Evolutionary conservation across 2,113 vertebrate genomes (phyloP).

Genomic region (Pipra filicauda): DNA sequence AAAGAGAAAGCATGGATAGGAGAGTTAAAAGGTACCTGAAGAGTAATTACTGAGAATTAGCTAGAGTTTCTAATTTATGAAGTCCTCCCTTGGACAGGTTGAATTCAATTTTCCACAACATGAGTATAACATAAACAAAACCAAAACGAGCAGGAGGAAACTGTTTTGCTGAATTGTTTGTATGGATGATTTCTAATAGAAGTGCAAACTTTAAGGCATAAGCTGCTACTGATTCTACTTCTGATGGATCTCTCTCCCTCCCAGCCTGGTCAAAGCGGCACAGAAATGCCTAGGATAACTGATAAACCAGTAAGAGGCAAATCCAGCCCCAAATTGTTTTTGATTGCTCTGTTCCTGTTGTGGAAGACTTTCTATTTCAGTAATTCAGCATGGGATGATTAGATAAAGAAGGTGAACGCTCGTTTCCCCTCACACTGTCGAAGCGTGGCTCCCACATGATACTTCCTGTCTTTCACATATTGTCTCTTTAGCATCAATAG

Average conservation of each 20-base stretch:
- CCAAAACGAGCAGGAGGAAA: neutral
- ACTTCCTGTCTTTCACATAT: conserved; percentile 36
- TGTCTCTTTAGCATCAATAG: conserved; percentile 5
- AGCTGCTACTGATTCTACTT: neutral
- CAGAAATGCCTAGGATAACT: neutral
- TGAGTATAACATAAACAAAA: neutral
- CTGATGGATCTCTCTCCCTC: neutral
- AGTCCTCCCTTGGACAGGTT: neutral
- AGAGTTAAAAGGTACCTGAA: neutral
- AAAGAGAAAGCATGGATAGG: neutral
- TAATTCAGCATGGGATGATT: neutral
- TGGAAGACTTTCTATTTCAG: neutral
- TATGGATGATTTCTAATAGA: neutral
- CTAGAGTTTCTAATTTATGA: neutral
- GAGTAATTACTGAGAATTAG: neutral
- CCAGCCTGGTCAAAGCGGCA: neutral
- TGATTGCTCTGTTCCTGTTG: neutral
- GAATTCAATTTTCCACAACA: neutral
- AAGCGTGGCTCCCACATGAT: neutral
- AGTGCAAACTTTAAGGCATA: neutral
- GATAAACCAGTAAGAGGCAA: neutral
- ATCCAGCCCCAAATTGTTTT: neutral
- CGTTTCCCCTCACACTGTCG: neutral
- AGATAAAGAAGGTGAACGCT: neutral
- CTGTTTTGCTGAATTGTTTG: neutral